Evolutionary conservation across 2,113 vertebrate genomes (phyloP).

Genomic region (Prietella phreatophila): DNA sequence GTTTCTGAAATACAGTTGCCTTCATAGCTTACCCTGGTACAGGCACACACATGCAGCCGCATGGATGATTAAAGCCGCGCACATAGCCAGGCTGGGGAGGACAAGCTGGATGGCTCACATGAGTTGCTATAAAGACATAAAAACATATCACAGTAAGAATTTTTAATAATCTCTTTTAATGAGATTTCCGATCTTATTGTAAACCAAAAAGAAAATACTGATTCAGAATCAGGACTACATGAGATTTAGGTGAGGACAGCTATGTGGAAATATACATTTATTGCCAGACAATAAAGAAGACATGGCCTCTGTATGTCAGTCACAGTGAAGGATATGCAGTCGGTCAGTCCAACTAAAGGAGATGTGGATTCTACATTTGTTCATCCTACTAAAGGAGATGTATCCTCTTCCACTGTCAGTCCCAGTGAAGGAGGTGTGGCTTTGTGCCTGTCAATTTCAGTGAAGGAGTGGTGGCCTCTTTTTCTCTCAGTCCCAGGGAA

Average conservation of each 20-base stretch:
- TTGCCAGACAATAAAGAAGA: too few species aligned
- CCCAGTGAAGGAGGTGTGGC: too few species aligned
- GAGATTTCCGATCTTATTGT: background rate
- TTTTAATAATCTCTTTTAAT: background rate
- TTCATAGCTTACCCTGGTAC: conserved; percentile 81
- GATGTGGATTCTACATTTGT: background rate
- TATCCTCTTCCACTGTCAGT: background rate
- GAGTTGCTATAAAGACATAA: conserved; percentile 73
- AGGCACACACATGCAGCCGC: conserved; percentile 88
- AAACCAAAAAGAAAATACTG: background rate
- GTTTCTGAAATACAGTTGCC: background rate
- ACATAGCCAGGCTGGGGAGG: conserved; percentile 80
- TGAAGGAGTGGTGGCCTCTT: background rate
- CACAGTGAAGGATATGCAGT: background rate
- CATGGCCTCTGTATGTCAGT: background rate
- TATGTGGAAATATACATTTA: background rate
- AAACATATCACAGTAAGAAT: background rate
- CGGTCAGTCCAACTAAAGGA: background rate
- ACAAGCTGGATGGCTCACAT: conserved; percentile 79
- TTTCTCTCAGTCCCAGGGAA: background rate
- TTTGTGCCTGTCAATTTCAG: background rate
- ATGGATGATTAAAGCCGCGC: conserved; percentile 89
- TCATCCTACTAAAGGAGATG: background rate
- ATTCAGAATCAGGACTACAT: background rate
- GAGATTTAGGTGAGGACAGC: background rate